phyloP scores from a whole-genome alignment of 2,113 vertebrate genomes.

The Anas platyrhynchos region DNA sequence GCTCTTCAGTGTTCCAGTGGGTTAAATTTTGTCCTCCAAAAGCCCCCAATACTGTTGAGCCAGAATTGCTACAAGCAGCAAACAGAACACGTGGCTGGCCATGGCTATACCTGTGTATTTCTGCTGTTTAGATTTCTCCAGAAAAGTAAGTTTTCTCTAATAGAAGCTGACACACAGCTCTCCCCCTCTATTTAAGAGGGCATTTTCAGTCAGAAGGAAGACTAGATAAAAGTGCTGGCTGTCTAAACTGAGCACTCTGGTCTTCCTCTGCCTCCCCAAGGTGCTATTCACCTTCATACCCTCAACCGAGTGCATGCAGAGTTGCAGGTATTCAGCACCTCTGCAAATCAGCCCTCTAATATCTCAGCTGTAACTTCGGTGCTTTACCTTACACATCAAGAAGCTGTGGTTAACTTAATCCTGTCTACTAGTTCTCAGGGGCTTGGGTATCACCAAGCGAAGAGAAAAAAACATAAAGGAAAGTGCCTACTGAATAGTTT shows the following conservation, averaged over 20 bases:
- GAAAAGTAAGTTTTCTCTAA: not conserved
- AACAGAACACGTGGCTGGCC: not conserved
- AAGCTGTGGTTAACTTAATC: not conserved
- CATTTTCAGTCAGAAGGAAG: not conserved
- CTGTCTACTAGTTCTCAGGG: not conserved
- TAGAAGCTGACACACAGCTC: not conserved
- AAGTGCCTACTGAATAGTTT: not conserved
- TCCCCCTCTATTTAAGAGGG: not conserved
- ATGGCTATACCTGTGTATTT: not conserved
- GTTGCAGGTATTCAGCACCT: not conserved
- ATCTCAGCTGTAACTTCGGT: not conserved
- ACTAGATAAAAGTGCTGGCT: not conserved
- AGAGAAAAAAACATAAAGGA: not conserved
- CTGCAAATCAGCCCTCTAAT: not conserved
- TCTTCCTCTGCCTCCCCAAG: not conserved
- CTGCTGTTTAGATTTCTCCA: not conserved
- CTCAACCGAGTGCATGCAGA: not conserved
- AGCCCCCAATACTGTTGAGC: rapidly evolving
- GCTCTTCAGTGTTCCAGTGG: not conserved
- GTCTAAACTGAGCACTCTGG: not conserved
- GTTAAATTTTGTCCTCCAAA: not conserved
- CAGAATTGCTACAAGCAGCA: not conserved
- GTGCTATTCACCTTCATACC: not conserved
- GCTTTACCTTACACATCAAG: not conserved
- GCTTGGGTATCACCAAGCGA: too few species aligned